Percentiles rank a stretch among this genome's conserved stretches.
phyloP scores from a whole-genome alignment of 2,888 invertebrate species.

The Erebia epiphron region DNA sequence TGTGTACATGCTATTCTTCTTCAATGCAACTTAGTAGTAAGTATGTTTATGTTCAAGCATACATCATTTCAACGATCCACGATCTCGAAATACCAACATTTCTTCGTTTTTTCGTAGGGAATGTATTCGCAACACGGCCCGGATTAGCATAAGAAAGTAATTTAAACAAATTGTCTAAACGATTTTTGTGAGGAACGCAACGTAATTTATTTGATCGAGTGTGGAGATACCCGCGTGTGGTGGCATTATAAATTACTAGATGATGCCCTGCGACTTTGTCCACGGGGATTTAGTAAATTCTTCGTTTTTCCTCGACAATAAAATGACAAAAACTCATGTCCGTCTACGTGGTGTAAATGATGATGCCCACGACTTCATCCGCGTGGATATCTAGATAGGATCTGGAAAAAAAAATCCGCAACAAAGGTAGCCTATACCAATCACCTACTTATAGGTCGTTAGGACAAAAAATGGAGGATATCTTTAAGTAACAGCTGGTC shows the following conservation, averaged over 20 bases:
- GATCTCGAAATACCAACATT: constrained; percentile 56
- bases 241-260: constrained; percentile 40
- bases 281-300: no score
- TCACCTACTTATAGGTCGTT: no score
- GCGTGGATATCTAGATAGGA: no score
- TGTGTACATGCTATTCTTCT: constrained; percentile 61
- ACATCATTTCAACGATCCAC: constrained; percentile 66
- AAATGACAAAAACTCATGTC: no score
- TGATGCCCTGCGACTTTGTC: no score
- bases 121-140: constrained; percentile 69
- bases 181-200: constrained; percentile 68
- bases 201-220: constrained; percentile 65
- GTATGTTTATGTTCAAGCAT: constrained; percentile 47
- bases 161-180: constrained; percentile 77
- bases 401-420: no score
- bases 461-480: no score
- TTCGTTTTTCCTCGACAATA: no score
- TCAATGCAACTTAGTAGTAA: constrained; percentile 57
- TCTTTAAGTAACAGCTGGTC: no score
- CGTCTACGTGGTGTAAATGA: no score
- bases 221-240: constrained; percentile 52
- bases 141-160: constrained; percentile 78
- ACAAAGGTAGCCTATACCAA: no score
- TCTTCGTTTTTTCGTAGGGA: constrained; percentile 54
- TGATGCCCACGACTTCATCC: no score